Base-by-base conservation (phyloP, 2,888 invertebrate species). In the Chromoteleia sp. region DNA sequence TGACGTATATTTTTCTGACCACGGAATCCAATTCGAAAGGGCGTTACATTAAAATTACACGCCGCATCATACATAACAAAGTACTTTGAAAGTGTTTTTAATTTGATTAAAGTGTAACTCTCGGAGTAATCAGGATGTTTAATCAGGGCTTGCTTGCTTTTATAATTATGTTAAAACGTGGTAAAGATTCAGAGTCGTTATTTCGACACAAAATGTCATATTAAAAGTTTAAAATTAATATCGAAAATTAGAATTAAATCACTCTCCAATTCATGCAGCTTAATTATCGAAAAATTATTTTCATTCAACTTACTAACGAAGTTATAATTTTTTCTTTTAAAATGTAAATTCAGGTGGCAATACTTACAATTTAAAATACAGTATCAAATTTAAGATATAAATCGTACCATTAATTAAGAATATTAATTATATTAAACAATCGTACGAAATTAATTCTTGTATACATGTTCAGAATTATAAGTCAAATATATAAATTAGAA, bases 61-160 rank as follows among this genome's bases (percentile, higher is more conserved):
- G 14, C 14, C 14, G 10, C 14, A 12, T 25, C 17, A 2, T 29
- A 29, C 30, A 21, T 14, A 52, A 52, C 6, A 15, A 30, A 52
- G 52, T 52, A 30, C 29, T 29, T 52, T 33, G 17, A 21, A 56
- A 39, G 19, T 12, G 4, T 56, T 36, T 19, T 36, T 33, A 56
- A 56, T 56, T 36, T 39, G 39, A 56, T 39, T 56, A 36, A 21
- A 39, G 8, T 39, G 39, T 15, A 36, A 39, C 21, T 39, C 39
- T 39, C 39, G 7, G 21, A 39, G 21, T 39, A 36, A 56, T 56
- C 39, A 12, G 39, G 39, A 39, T 56, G 29, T 39, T 39, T 56
- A 56, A 56, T 56, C 54, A 54, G 33, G 33, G 33, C 17, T 33
- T 54, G 33, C 54, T 54, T 54, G 14, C 30, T 10, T 15, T 56